These are phyloP conservation scores for Helobdella robusta DNA, from an alignment of 2,888 invertebrate species.

Conservation along the genomic window DNA sequence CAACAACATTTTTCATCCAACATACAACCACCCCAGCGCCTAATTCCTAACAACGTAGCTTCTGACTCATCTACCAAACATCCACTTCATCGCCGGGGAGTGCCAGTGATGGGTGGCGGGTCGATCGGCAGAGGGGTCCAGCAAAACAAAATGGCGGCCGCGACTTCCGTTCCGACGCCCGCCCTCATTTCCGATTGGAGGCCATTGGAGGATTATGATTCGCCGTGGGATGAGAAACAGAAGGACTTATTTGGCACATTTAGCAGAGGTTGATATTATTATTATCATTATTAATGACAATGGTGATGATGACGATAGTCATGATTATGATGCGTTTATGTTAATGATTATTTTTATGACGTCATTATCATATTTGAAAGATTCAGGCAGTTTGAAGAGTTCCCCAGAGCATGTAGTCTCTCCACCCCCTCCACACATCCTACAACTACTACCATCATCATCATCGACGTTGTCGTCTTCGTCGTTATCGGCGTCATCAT, in stretches of 20 bases:
- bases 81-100: conserved; percentile 8
- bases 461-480: neutral
- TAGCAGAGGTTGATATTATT: conserved; percentile 8
- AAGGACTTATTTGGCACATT: conserved; percentile 12
- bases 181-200: conserved; percentile 21
- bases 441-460: neutral
- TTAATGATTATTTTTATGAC: conserved; percentile 6
- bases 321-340: neutral
- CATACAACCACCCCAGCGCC: no score
- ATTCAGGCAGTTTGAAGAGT: neutral
- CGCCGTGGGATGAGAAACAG: conserved; percentile 34
- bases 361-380: neutral
- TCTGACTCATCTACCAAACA: no score
- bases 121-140: neutral
- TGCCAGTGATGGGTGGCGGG: conserved; percentile 24
- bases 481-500: no score
- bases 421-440: neutral
- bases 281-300: neutral
- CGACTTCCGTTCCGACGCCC: neutral
- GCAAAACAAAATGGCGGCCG: neutral
- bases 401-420: neutral
- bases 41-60: no score
- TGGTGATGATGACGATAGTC: neutral
- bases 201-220: conserved; percentile 35
- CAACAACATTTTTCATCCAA: no score